Percentiles rank a stretch among this genome's conserved stretches.
Evolutionary conservation across 2,888 invertebrate species (phyloP).

Genomic region (Coenonympha arcania): DNA sequence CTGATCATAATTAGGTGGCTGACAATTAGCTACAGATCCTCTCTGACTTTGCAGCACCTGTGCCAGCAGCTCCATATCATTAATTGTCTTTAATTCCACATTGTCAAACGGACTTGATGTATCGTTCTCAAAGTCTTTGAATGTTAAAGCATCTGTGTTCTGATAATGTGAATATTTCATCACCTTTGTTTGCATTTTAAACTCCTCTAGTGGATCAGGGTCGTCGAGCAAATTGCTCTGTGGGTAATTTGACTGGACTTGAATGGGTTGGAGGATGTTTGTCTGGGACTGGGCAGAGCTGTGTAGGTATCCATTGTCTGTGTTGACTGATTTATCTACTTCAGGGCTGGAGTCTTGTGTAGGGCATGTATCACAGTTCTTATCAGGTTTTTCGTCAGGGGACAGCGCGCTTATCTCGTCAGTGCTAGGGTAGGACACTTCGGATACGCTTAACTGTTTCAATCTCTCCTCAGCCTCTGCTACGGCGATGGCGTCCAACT

Average conservation of each 20-base stretch:
- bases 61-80: constrained; percentile 92
- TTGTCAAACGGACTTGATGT: constrained; percentile 95
- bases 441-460: constrained; percentile 72
- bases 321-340: constrained; percentile 30
- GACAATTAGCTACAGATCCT: constrained; percentile 45
- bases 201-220: constrained; percentile 60
- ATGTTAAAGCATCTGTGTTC: constrained; percentile 63
- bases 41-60: constrained; percentile 78
- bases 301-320: constrained; percentile 39
- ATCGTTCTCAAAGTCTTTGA: constrained; percentile 92
- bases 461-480: constrained; percentile 69
- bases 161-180: constrained; percentile 46
- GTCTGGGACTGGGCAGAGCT: constrained; percentile 40
- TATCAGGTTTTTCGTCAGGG: constrained; percentile 63
- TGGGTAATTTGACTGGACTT: constrained; percentile 52
- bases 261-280: constrained; percentile 64
- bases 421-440: constrained; percentile 76
- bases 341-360: constrained; percentile 41
- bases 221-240: constrained; percentile 60
- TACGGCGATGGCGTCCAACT: constrained; percentile 66
- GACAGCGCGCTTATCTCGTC: constrained; percentile 74
- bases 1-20: constrained; percentile 37
- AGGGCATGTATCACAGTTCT: constrained; percentile 49
- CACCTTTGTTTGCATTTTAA: constrained; percentile 52
- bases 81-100: constrained; percentile 91